A percentile compares a stretch with the other conserved stretches of the same genome.
Evolutionary conservation across 2,797 vertebrate genomes (phyloP).

Genomic region (Darevskia mixta): DNA sequence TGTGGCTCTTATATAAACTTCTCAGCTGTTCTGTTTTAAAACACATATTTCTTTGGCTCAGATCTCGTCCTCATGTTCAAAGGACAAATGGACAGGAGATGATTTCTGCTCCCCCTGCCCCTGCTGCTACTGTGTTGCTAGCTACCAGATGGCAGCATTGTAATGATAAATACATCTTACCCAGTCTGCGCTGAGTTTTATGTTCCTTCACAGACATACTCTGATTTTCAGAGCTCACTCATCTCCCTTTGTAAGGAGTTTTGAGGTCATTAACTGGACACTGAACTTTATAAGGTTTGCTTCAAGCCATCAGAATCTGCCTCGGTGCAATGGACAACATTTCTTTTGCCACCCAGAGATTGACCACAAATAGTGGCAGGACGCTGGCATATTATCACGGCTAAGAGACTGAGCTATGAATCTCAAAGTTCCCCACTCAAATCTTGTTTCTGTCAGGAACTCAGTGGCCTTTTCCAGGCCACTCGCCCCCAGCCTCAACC

Average conservation of each 20-base stretch:
- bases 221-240: constrained; percentile 37
- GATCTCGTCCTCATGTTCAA: not conserved
- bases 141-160: constrained; percentile 72
- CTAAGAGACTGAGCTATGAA: too few relatives aligned
- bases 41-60: constrained; percentile 14
- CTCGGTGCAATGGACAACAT: not conserved
- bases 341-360: too few relatives aligned
- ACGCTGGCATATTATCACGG: too few relatives aligned
- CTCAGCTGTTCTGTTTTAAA: constrained; percentile 22
- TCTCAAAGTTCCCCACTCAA: too few relatives aligned
- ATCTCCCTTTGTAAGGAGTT: not conserved
- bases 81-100: not conserved
- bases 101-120: not conserved
- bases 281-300: not conserved
- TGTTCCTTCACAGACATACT: not conserved
- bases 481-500: too few relatives aligned
- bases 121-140: constrained; percentile 42
- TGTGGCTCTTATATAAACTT: constrained; percentile 2
- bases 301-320: not conserved
- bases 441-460: too few relatives aligned
- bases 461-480: too few relatives aligned
- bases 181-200: constrained; percentile 27
- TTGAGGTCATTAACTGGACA: not conserved
- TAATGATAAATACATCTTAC: constrained; percentile 7
- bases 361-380: not conserved